Base-by-base conservation (phyloP, 2,888 invertebrate genomes). In the Pecten maximus region DNA sequence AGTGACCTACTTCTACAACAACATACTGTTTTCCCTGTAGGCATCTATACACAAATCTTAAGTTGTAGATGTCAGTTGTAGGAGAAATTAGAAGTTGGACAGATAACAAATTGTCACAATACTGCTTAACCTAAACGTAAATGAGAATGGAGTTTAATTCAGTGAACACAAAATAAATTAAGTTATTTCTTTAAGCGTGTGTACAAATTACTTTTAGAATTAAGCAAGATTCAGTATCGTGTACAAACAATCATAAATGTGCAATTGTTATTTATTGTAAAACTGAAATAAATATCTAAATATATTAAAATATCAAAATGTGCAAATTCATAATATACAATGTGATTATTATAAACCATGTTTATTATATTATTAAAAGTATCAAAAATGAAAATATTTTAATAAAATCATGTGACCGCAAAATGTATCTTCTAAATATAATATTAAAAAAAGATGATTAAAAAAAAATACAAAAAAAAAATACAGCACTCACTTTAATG, bases 231-330 rank as follows among this genome's bases (percentile, higher is more conserved):
- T 10, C 28, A 35, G 10, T 74, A 35, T 8, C 35, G 74, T 74
- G 74, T 12, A 28, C 10, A 35, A 28, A 74, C 28, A 2, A 74
- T 28, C 19, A 74, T 28, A 35, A 74, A 74, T 8, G 74, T 74
- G 74, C 74, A 74, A 74, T 74, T 74, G 74, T 74, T 74, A 74
- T 74, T 74, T 28, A 74, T 28, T 19, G 19, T 54, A 10, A 74
- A 35, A 74, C 35, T 74, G 28, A 74, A 35, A 74, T 35, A 35
- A 28, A 74, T 35, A 74, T 74, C 74, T 74, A 2, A 23, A 54
- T 54, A 1, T 23, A 54, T 54, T 54, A 28, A 74, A 74, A 35
- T 6, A n/a, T 60, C 23, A 74, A 74, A 74, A 74, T 28, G 74
- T 74, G 74, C 74, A 74, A 74, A 35, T 23, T 8, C 35, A 74